Base-by-base conservation (phyloP, 1,140 invertebrate genomes). In the Drosophila asahinai region DNA sequence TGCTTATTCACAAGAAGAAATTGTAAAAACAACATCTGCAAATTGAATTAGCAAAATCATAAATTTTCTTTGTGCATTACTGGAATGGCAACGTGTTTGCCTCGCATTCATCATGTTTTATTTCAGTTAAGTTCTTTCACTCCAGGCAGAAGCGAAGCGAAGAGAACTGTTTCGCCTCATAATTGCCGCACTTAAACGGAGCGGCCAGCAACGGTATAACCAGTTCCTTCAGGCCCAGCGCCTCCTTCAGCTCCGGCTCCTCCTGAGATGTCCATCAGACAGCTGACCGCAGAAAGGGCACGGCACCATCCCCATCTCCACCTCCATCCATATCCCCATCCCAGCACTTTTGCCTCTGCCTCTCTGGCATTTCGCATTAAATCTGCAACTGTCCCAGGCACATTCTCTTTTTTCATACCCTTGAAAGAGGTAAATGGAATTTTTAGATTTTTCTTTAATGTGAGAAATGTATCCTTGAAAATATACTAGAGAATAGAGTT, bases 221-320 rank as follows among this genome's bases (percentile, higher is more conserved):
- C 86, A 81, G 86, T 89, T 89, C 65, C 71, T 51, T 68, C 63
- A 49, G 38, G 25, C 45, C 52, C 61, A 49, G 51, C 68, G 51
- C 33, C 54, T 48, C 33, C 54, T 33, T n/a, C 58, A 25, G 8
- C 63, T 61, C 15, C 64, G 27, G 7, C 30, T 54, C 61, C 61
- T 40, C 43, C 22, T 19, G 45, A 90, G 60, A 61, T 86, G 81
- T 89, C 84, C 84, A 89, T 89, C 83, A 89, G 83, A 77, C 83
- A 84, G 84, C 86, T 86, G 86, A 90, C 86, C 86, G 73, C 86
- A 89, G 86, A 90, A 89, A 83, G 84, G 86, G 81, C 78, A 71
- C 58, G 57, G 76, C 68, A 59, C 55, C 48, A 59, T 11, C 33
- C 62, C 30, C 55, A 71, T 71, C 47, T 15, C 48, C 65, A 42